These are phyloP conservation scores for Arenicola marina DNA, from an alignment of 2,888 invertebrate genomes.

Conservation along the genomic window DNA sequence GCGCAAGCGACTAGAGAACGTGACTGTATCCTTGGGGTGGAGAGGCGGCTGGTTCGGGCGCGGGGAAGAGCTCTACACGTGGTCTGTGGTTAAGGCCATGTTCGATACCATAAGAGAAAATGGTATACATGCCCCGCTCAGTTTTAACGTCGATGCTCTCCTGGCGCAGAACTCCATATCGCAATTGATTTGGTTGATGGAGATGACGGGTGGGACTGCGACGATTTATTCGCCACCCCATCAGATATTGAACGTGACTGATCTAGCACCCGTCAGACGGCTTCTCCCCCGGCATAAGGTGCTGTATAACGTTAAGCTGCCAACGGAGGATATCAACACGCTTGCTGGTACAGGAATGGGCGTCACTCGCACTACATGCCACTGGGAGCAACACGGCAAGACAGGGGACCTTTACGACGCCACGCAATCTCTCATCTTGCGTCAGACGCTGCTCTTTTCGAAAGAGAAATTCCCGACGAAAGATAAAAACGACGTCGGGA, in stretches of 20 bases:
- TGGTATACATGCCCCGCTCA: conserved; percentile 42
- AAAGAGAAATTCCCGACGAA: too few species aligned
- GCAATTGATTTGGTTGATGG: conserved; percentile 18
- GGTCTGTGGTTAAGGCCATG: conserved; percentile 55
- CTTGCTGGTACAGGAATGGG: too few species aligned
- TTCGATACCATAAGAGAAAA: conserved; percentile 41
- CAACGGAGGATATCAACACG: too few species aligned
- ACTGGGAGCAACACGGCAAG: too few species aligned
- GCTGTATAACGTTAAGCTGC: conserved; percentile 8
- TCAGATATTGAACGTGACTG: neutral
- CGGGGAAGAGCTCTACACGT: conserved; percentile 41
- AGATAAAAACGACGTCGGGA: too few species aligned
- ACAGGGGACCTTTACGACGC: too few species aligned
- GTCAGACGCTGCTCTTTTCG: too few species aligned
- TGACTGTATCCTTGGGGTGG: conserved; percentile 58
- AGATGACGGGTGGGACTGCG: conserved; percentile 19
- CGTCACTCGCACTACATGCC: too few species aligned
- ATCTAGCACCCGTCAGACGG: conserved; percentile 4
- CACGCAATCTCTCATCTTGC: too few species aligned
- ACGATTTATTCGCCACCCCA: conserved; percentile 1
- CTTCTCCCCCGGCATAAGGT: conserved; percentile 8
- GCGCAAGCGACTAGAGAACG: conserved; percentile 48
- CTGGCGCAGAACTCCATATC: conserved; percentile 1
- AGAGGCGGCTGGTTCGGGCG: conserved; percentile 35
- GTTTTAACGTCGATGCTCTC: conserved; percentile 42